phyloP scores from a whole-genome alignment of 1,140 invertebrate species.

The Drosophila eugracilis region DNA sequence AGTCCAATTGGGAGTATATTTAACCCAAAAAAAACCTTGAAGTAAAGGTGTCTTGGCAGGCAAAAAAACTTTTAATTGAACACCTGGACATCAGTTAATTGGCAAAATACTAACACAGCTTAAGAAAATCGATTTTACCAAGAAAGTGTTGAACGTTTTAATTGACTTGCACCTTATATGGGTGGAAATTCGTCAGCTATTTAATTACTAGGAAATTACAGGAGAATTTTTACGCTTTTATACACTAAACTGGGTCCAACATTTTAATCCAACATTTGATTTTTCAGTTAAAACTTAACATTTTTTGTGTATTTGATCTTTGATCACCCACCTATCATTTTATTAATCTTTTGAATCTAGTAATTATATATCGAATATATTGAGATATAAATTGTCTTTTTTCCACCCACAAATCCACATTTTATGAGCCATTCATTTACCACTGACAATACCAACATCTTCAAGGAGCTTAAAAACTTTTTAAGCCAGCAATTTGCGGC shows the following conservation, averaged over 20 bases:
- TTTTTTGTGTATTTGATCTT: too few relatives aligned
- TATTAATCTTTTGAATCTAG: too few relatives aligned
- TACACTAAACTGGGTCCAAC: too few relatives aligned
- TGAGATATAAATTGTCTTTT: too few relatives aligned
- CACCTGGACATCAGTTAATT: conserved; percentile 1
- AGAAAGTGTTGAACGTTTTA: neutral
- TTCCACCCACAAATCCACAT: too few relatives aligned
- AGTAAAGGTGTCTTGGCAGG: neutral
- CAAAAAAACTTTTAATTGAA: neutral
- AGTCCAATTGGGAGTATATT: neutral
- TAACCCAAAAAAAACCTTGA: neutral
- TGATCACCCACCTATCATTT: too few relatives aligned
- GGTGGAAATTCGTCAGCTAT: neutral
- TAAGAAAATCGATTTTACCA: neutral
- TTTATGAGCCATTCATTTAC: too few relatives aligned
- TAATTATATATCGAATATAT: too few relatives aligned
- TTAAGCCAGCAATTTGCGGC: neutral
- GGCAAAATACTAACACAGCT: neutral
- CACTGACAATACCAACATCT: too few relatives aligned
- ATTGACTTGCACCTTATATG: neutral
- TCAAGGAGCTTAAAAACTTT: neutral
- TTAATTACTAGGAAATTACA: neutral
- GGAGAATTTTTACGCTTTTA: neutral
- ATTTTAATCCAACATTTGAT: too few relatives aligned
- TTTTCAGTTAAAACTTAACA: too few relatives aligned